Evolutionary conservation across 1,140 invertebrate genomes (phyloP), one percentile per base, ranked within the genome.

Genomic region (Pteromalus puparum): DNA sequence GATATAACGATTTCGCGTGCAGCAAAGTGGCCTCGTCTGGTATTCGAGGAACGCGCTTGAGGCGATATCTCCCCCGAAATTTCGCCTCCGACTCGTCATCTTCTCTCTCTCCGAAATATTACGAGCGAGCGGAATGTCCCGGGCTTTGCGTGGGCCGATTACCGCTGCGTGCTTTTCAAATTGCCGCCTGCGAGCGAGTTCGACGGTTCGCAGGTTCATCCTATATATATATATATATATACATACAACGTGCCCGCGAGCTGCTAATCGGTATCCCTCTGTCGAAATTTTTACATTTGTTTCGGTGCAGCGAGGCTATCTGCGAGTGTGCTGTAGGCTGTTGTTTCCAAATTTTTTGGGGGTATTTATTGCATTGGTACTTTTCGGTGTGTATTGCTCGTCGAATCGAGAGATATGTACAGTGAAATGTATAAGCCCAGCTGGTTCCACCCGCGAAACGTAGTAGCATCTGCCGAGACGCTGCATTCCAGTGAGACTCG

Each of bases 131-230:
- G 79, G 28, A 46, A 38, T 48, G 61, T 46, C 34, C 46, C 48
- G 28, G 84, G 15, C 21, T 86, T 87, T 87, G 88, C 88, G 90
- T 87, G 88, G 88, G 88, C 84, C 87, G 89, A 87, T 87, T 83
- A 85, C 87, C 70, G 87, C 87, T 82, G 53, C 34, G 34, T 73
- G 15, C 18, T 34, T 73, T 73, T 2, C 10, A 73, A 24, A 48
- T 34, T 76, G 26, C 26, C 42, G 42, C 15, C 7, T 28, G n/a
- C 21, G 74, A n/a, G n/a, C 15, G 38, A 61, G 18, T 15, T 61
- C 53, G 53, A 15, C 13, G 48, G 48, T 15, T n/a, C 3, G 13
- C 18, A 21, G 48, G 13, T 53, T 61, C 18, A 1, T 4, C 5
- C 15, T 61, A 61, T n/a, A 38, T 9, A 34, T 34, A 34, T 34